Conservation (phyloP, 2,797 vertebrate genomes). For the Momotus momota region DNA sequence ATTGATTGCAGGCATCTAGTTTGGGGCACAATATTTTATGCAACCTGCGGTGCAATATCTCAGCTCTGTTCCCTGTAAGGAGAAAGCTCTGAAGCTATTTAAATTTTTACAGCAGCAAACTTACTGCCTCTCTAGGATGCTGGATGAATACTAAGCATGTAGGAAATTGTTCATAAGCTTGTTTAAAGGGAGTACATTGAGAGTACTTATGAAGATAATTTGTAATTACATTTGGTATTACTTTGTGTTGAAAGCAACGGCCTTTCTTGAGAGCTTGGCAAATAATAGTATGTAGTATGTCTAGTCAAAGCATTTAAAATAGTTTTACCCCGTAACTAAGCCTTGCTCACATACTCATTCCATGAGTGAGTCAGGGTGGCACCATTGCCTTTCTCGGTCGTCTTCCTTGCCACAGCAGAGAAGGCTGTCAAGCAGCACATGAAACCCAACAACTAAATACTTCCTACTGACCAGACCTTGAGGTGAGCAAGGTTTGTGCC, state of each 20-base stretch:
- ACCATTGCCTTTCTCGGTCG: fast-evolving
- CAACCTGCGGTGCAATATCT: not conserved
- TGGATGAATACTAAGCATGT: not conserved
- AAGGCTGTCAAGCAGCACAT: not conserved
- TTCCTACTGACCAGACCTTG: not conserved
- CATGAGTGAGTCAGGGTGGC: not conserved
- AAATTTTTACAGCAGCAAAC: constrained; percentile 21
- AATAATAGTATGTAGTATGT: not conserved
- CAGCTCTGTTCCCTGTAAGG: not conserved
- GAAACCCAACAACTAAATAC: not conserved
- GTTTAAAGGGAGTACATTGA: not conserved
- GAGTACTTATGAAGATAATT: not conserved
- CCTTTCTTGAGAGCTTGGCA: not conserved
- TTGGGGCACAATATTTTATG: not conserved
- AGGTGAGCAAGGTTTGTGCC: not conserved
- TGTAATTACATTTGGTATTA: not conserved
- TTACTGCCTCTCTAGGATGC: not conserved
- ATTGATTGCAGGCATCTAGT: not conserved
- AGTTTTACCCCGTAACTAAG: not conserved
- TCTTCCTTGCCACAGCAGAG: not conserved
- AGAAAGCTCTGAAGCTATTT: constrained; percentile 1
- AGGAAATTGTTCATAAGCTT: not conserved
- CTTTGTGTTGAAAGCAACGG: not conserved
- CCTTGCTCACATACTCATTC: not conserved
- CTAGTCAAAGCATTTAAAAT: not conserved